Base-by-base conservation (phyloP, 2,797 vertebrate species). In the Lindbergichthys nudifrons region DNA sequence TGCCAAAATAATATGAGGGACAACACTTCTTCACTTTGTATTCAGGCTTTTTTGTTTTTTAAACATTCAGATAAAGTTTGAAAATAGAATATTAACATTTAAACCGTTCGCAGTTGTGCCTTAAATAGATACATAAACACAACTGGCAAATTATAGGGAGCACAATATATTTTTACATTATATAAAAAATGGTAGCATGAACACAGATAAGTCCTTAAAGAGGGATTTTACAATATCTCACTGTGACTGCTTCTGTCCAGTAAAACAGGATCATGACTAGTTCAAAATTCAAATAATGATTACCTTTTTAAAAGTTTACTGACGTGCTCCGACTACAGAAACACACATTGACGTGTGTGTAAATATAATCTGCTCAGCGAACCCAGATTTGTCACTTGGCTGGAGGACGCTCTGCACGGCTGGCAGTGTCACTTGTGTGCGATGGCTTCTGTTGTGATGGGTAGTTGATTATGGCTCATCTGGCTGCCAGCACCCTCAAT, bases 401-500 rank as follows among this genome's bases (percentile, higher is more conserved):
- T 85, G 79, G 82, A 79, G 84, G 73, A 89, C 83, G 69, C 83
- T 70, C 77, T 66, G 79, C 79, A 73, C 21, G 72, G 80, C 82
- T 87, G 88, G 87, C 87, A 88, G 87, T 73, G 83, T 87, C 84
- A 70, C 68, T 26, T 80, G 73, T 86, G 84, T 82, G 81, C 85
- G 87, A 91, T 89, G 82, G 85, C 82, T 87, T 85, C 86, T 84
- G 84, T 84, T 87, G 83, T 87, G 91, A 93, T 92, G 92, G 86
- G 82, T 88, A 87, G 85, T 90, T 93, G 92, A 93, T 94, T 92
- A 88, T 82, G 78, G 86, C 89, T 92, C 91, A 89, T 92, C 86
- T 86, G 81, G 80, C 82, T 91, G 88, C 90, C 91, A 90, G 82
- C 73, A 61, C 69, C 69, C 86, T 91, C 88, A 89, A 89, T 90